phyloP scores from a whole-genome alignment of 1,140 invertebrate genomes.

The Drosophila lacteicornis region DNA sequence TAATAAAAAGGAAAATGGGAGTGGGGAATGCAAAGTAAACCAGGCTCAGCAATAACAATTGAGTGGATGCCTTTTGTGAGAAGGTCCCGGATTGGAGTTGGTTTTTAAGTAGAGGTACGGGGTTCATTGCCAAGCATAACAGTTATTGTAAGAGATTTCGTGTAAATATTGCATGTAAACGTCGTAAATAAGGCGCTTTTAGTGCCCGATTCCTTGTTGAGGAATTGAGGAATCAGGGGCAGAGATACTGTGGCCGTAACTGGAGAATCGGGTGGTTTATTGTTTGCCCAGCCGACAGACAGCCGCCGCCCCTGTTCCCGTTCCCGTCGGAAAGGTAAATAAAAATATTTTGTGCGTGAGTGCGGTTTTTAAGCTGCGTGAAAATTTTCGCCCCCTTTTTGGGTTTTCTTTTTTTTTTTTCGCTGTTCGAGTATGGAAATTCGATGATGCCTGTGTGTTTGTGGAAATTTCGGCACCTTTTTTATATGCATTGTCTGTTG shows the following conservation, averaged over 20 bases:
- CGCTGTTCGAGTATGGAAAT: conserved; percentile 47
- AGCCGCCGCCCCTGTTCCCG: not conserved
- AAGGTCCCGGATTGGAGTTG: conserved; percentile 9
- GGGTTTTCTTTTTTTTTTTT: conserved; percentile 24
- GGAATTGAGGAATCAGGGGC: conserved; percentile 7
- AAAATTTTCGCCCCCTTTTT: conserved; percentile 61
- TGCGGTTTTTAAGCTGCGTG: conserved; percentile 82
- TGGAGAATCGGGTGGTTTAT: conserved; percentile 65
- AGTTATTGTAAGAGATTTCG: conserved; percentile 82
- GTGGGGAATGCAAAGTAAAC: conserved; percentile 38
- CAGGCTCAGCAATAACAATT: conserved; percentile 47
- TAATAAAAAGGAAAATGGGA: conserved; percentile 49
- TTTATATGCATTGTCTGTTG: conserved; percentile 73
- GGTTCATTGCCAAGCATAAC: conserved; percentile 69
- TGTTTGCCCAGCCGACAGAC: conserved; percentile 62
- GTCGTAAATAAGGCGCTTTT: conserved; percentile 82
- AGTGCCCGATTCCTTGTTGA: conserved; percentile 48
- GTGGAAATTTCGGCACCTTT: conserved; percentile 71
- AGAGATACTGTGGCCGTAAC: conserved; percentile 21
- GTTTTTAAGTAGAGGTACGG: conserved; percentile 26
- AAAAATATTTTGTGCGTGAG: conserved; percentile 83
- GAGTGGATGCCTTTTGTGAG: conserved; percentile 21
- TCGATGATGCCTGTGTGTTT: conserved; percentile 47
- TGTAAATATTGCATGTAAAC: conserved; percentile 83
- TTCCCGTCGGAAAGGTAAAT: conserved; percentile 64